Evolutionary conservation across 1,140 invertebrate genomes (phyloP).

Genomic region (Helicoverpa zea): DNA sequence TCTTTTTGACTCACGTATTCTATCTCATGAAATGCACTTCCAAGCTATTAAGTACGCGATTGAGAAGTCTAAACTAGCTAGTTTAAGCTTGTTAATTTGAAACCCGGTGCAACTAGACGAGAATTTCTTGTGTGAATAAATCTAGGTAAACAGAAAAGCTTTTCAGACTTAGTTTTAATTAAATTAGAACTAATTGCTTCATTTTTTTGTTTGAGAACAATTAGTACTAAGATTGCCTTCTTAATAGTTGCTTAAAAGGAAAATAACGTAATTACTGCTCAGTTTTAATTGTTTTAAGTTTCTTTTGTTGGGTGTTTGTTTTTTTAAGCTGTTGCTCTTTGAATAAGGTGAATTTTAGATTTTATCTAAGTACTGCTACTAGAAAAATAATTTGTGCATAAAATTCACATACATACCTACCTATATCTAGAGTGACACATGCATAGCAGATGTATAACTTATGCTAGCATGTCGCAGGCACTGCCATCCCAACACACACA

Average conservation of each 20-base stretch:
- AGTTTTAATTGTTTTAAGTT: neutral
- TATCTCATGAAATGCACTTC: slow-evolving; percentile 61
- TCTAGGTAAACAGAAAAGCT: slow-evolving; percentile 28
- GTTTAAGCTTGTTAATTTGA: slow-evolving; percentile 32
- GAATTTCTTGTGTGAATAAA: slow-evolving; percentile 17
- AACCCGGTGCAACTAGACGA: neutral
- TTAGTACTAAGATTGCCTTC: neutral
- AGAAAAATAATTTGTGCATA: too few species aligned
- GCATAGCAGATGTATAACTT: neutral
- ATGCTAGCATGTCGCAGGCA: slow-evolving; percentile 11
- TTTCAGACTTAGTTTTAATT: slow-evolving; percentile 3
- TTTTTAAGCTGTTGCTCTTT: neutral
- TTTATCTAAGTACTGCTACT: too few species aligned
- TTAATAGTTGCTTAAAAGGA: slow-evolving; percentile 22
- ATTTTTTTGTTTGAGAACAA: slow-evolving; percentile 4
- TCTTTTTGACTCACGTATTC: slow-evolving; percentile 63
- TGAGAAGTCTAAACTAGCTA: slow-evolving; percentile 47
- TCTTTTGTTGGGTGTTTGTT: neutral
- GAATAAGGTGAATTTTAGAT: neutral
- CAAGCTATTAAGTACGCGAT: slow-evolving; percentile 53
- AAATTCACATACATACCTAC: too few species aligned
- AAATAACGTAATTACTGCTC: neutral
- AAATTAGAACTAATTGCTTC: slow-evolving; percentile 22
- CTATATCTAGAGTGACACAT: too few species aligned
- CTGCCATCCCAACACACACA: slow-evolving; percentile 20